Base-by-base conservation (phyloP, 2,888 invertebrate species). In the Hirudinaria manillensis region DNA sequence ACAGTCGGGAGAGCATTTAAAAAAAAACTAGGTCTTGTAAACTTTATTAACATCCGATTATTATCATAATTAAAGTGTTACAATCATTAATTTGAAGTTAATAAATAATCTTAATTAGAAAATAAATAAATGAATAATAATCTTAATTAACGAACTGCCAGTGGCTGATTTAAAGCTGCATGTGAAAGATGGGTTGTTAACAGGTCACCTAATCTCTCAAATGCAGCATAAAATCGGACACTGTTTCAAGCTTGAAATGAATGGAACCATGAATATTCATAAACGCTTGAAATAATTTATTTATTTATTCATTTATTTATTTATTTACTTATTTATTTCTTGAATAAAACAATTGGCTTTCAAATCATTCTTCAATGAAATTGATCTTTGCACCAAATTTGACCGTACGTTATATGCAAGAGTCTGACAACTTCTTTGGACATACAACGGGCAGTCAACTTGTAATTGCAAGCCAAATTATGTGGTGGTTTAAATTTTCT, bases 401-500 rank as follows among this genome's bases (percentile, higher is more conserved):
- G 73, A 65, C 24, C 73, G 73, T 73, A 73, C 61, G 34, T 73
- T 65, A 73, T 73, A 73, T 73, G 73, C 73, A 73, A 73, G 73
- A 56, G n/a, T 68, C n/a, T 10, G 34, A 2, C 16, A 32, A n/a
- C 32, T 34, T 36, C 36, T 68, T 68, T 68, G 36, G 10, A 68
- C 68, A 68, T 68, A 68, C 34, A 68, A 68, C 68, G 32, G 68
- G 32, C 68, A 68, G 68, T 32, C 68, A 68, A 68, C 27, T 68
- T 6, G n/a, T 21, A 24, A 29, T 61, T 29, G 61, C 61, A 61
- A 29, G 61, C 24, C n/a, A 61, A 61, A 61, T 29, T 16, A n/a
- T 16, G 3, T 16, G 3, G 13, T 45, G 13, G 45, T 45, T 45
- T 10, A 7, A 10, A 16, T 45, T 45, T 45, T 45, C 45, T 45